Evolutionary conservation across 2,113 vertebrate genomes (phyloP), one percentile per base, ranked within the genome.

Genomic region (Erinaceus europaeus): DNA sequence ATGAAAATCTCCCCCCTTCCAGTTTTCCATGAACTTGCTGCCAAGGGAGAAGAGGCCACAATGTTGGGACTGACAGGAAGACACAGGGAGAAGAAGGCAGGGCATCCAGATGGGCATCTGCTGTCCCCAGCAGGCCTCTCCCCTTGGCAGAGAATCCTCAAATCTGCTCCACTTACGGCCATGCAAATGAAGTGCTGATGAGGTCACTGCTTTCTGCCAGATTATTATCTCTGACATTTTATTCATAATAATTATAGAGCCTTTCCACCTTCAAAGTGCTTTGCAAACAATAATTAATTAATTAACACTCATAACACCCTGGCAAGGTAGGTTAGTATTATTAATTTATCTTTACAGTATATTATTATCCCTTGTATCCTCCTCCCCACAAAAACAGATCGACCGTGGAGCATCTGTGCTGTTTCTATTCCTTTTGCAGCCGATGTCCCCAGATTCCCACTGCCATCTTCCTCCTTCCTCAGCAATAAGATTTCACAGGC

Each of bases 221-320:
- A 92, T 94, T 91, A 95, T 95, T 94, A 95, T 92, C 94, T 77
- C 92, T 94, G 95, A 94, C 95, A 94, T 94, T 95, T 95, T 94
- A 94, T 93, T 95, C 93, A 86, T 95, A 94, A 94, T 96, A 94
- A 95, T 95, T 95, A 96, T 80, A 92, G 91, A 92, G 90, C 88
- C 94, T 94, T 96, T 94, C 94, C 93, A 94, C 95, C 93, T 95
- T 95, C 93, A 94, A 95, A 94, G 92, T 96, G 94, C 95, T 95
- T 93, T 92, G 91, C 91, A 96, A 96, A 96, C 94, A 96, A 94
- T 94, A 94, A 95, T 96, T 96, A 96, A 96, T 96, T 95, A 96
- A 96, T 96, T 96, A 96, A 96, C 95, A 94, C 88, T 73, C 72
- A 32, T 92, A 91, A 92, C 95, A 95, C 91, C 95, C 92, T 46